phyloP scores from a whole-genome alignment of 2,888 invertebrate species.

The Tuta absoluta region DNA sequence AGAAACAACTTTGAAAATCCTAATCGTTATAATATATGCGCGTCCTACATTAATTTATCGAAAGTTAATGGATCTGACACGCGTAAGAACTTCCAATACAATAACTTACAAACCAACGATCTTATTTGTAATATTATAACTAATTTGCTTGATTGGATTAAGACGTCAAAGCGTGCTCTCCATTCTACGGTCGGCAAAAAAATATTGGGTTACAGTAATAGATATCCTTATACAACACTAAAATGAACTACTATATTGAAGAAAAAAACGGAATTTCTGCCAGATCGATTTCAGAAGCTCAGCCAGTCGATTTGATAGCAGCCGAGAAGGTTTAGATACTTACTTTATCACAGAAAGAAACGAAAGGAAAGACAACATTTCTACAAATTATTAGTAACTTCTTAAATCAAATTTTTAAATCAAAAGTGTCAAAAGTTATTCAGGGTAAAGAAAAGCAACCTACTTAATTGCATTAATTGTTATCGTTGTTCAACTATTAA shows the following conservation, averaged over 20 bases:
- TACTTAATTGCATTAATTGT: no score
- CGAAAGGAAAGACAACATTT: no score
- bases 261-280: neutral
- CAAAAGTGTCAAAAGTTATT: no score
- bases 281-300: neutral
- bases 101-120: slow-evolving; percentile 60
- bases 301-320: neutral
- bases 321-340: neutral
- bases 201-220: slow-evolving; percentile 63
- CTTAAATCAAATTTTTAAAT: no score
- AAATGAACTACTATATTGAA: neutral
- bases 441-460: no score
- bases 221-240: slow-evolving; percentile 44
- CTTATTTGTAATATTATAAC: slow-evolving; percentile 61
- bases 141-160: slow-evolving; percentile 76
- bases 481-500: no score
- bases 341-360: no score
- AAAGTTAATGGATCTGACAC: slow-evolving; percentile 62
- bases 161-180: slow-evolving; percentile 71
- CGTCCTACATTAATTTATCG: slow-evolving; percentile 68
- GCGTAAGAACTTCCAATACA: slow-evolving; percentile 51
- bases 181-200: slow-evolving; percentile 68
- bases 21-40: slow-evolving; percentile 24
- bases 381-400: no score
- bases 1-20: neutral